These are phyloP conservation scores for Rhinolophus sinicus DNA, from an alignment of 2,113 vertebrate species.

Conservation along the genomic window DNA sequence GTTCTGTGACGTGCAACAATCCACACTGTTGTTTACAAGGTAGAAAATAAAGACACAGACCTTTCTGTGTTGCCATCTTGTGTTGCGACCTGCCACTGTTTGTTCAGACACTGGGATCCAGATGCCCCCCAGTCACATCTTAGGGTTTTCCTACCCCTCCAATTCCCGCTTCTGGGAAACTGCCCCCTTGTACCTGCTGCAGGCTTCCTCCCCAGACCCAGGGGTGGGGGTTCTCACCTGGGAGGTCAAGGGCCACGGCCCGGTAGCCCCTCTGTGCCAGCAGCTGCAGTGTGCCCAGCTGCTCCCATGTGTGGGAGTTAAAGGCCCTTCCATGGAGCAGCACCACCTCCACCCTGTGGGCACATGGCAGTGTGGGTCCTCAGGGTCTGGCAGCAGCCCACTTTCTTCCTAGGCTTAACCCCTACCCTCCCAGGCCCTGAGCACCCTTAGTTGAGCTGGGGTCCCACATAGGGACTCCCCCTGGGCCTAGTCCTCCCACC, in stretches of 20 bases:
- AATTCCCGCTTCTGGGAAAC: not conserved
- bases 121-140: not conserved
- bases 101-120: not conserved
- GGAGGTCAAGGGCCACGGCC: slow-evolving; percentile 94
- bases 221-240: slow-evolving; percentile 86
- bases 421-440: not conserved
- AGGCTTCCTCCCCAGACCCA: not conserved
- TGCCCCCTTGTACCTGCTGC: not conserved
- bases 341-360: slow-evolving; percentile 90
- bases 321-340: slow-evolving; percentile 96
- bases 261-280: slow-evolving; percentile 92
- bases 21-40: not conserved
- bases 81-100: not conserved
- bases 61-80: not conserved
- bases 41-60: not conserved
- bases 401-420: not conserved
- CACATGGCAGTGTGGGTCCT: not conserved
- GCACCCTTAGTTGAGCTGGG: not conserved
- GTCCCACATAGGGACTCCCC: not conserved
- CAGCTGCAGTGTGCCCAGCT: slow-evolving; percentile 92
- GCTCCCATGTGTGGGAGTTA: slow-evolving; percentile 95
- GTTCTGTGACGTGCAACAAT: not conserved
- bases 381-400: not conserved
- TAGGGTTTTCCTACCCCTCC: not conserved
- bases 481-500: not conserved